These are phyloP conservation scores for Coelopa pilipes DNA, from an alignment of 2,888 invertebrate genomes.

Conservation along the genomic window DNA sequence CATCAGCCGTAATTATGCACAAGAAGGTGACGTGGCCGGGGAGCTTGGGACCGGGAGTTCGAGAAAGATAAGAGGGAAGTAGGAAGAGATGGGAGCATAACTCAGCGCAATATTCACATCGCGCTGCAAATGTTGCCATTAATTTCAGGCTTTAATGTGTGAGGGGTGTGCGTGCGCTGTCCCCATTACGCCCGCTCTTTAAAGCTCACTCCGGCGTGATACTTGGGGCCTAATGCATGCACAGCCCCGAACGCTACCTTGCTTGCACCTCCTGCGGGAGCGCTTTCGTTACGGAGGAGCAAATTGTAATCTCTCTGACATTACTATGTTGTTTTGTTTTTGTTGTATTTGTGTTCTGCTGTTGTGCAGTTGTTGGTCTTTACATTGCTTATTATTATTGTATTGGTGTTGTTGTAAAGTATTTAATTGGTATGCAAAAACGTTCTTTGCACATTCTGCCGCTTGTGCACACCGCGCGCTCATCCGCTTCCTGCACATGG, in stretches of 20 bases:
- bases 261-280: slow-evolving; percentile 25
- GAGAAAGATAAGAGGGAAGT: slow-evolving; percentile 1
- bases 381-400: too few relatives aligned
- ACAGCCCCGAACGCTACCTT: too few relatives aligned
- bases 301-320: slow-evolving; percentile 57
- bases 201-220: not conserved
- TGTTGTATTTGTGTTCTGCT: too few relatives aligned
- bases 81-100: slow-evolving; percentile 3
- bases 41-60: not conserved
- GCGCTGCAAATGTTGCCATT: slow-evolving; percentile 29
- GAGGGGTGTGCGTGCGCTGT: slow-evolving; percentile 10
- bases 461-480: not conserved
- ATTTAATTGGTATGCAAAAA: slow-evolving; percentile 61
- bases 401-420: slow-evolving; percentile 56
- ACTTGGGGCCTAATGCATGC: slow-evolving; percentile 16
- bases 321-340: slow-evolving; percentile 24
- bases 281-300: slow-evolving; percentile 58
- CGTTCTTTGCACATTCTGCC: slow-evolving; percentile 51
- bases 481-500: slow-evolving; percentile 22
- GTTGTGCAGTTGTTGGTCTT: too few relatives aligned
- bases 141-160: slow-evolving; percentile 34
- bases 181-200: not conserved
- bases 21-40: not conserved
- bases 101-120: not conserved
- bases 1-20: slow-evolving; percentile 26